Evolutionary conservation across 2,113 vertebrate genomes (phyloP).

Genomic region (Salvelinus namaycush): DNA sequence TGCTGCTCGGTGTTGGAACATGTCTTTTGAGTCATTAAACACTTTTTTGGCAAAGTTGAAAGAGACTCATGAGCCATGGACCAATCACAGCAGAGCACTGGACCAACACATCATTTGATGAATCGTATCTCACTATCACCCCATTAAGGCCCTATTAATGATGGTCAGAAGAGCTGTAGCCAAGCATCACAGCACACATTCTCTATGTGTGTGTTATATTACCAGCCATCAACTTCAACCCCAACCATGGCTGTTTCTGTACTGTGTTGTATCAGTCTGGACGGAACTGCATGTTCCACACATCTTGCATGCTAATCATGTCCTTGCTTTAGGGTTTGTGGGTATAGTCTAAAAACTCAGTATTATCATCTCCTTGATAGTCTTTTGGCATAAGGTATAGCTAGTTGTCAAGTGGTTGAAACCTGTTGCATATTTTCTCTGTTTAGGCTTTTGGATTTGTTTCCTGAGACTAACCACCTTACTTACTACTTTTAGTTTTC

Average conservation of each 20-base stretch:
- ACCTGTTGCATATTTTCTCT: neutral
- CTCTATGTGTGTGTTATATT: conserved; percentile 7
- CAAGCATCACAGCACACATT: conserved; percentile 29
- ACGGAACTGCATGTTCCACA: conserved; percentile 27
- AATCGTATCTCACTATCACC: neutral
- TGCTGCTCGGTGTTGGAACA: conserved; percentile 13
- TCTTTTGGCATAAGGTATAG: neutral
- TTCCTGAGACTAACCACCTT: neutral
- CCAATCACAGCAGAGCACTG: conserved; percentile 2
- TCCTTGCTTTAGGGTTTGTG: conserved; percentile 8
- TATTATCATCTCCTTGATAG: neutral
- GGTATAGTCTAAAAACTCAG: neutral
- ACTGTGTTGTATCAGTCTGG: conserved; percentile 20
- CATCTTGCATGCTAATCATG: conserved; percentile 29
- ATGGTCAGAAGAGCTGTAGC: neutral
- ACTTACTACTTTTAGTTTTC: neutral
- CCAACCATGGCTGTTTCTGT: conserved; percentile 8
- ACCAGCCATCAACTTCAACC: conserved; percentile 23
- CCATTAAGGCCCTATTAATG: neutral
- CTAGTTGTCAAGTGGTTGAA: neutral
- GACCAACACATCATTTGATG: neutral
- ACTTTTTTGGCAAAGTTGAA: neutral
- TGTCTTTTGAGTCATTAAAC: neutral
- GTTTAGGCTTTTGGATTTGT: neutral
- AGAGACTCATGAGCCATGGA: conserved; percentile 2